Evolutionary conservation across 2,888 invertebrate genomes (phyloP), one percentile per base, ranked within the genome.

Genomic region (Agonopterix arenella): DNA sequence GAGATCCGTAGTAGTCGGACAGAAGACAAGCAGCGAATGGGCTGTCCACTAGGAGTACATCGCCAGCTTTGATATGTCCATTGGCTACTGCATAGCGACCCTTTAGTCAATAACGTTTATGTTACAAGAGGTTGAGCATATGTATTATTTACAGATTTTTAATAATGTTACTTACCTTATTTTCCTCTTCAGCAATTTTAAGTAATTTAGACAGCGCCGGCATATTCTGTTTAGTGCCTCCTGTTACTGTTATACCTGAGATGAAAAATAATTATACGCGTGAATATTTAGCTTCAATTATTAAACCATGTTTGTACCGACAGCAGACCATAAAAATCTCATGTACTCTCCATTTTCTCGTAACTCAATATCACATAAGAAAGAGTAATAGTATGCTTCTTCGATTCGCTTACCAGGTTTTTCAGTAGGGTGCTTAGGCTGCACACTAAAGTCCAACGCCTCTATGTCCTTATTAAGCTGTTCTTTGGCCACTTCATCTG

Each of bases 21-120:
- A 94, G 77, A 1, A 96, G 85, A 62, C 93, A 94, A 0, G 95
- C 92, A 0, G 93, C 94, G 59, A 93, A 92, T 0, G 96, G 94
- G 37, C 88, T 80, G 73, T 96, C 96, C 1, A 91, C 90, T 0
- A 95, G 84, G 10, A 97, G 74, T 0, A 92, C 91, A 67, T 96
- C 95, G 0, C 96, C 96, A 0, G 94, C 91, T 55, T 84, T 83
- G 40, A 95, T 90, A 0, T 80, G 68, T 8, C 88, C 80, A 47
- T 85, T 89, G 3, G 96, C 94, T 0, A 93, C 91, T 0, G 93
- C 91, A 66, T 91, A 94, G 28, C 94, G 91, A 9, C 96, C 96
- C 90, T 90, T 65, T 0, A 58, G 28, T 5, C 28, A 28, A 28
- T 28, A 28, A 28, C 28, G 28, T 5, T 28, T 7, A 28, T 28